phyloP scores from a whole-genome alignment of 1,140 invertebrate genomes.

The Drosophila obscura region DNA sequence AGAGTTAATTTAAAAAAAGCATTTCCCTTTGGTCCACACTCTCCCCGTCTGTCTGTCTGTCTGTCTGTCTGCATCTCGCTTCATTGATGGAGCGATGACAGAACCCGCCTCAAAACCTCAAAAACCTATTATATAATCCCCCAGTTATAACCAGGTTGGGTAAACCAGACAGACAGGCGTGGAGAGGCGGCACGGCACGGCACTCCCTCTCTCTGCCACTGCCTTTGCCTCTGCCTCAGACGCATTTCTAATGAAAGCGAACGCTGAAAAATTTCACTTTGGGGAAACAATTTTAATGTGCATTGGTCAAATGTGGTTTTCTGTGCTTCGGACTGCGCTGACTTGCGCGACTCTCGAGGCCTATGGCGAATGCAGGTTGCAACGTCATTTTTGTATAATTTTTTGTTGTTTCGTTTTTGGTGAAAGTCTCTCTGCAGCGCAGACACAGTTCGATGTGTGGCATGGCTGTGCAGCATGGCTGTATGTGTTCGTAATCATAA shows the following conservation, averaged over 20 bases:
- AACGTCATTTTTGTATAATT: slow-evolving; percentile 62
- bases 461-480: slow-evolving; percentile 38
- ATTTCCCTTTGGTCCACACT: slow-evolving; percentile 11
- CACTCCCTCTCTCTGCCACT: slow-evolving; percentile 15
- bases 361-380: slow-evolving; percentile 64
- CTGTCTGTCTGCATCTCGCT: neutral
- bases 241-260: slow-evolving; percentile 79
- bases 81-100: slow-evolving; percentile 51
- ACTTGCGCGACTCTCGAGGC: neutral
- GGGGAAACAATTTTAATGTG: slow-evolving; percentile 68
- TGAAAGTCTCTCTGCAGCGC: slow-evolving; percentile 54
- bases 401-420: slow-evolving; percentile 52
- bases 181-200: neutral
- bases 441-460: slow-evolving; percentile 27
- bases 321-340: slow-evolving; percentile 17
- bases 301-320: slow-evolving; percentile 74
- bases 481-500: slow-evolving; percentile 53
- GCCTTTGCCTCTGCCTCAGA: no score
- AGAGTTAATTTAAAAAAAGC: slow-evolving; percentile 42
- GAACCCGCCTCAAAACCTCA: slow-evolving; percentile 51
- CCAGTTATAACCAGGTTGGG: slow-evolving; percentile 7
- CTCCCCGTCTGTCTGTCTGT: no score
- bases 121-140: slow-evolving; percentile 50
- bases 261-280: slow-evolving; percentile 76
- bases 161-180: slow-evolving; percentile 25